Evolutionary conservation across 2,113 vertebrate species (phyloP).

Genomic region (Pangasianodon hypophthalmus): DNA sequence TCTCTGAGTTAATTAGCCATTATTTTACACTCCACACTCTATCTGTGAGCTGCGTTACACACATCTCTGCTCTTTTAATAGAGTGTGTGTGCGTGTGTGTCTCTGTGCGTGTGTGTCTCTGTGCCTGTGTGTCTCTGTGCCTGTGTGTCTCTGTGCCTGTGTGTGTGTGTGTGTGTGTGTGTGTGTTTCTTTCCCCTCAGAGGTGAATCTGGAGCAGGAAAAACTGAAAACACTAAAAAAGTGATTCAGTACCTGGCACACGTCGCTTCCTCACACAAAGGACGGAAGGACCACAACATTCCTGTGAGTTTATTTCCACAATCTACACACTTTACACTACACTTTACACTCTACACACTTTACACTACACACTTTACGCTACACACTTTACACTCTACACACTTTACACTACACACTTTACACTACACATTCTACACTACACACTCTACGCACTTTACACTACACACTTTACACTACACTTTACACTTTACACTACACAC

Average conservation of each 20-base stretch:
- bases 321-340: background rate
- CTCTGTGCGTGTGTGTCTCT: background rate
- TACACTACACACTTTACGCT: too few species aligned
- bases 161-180: conserved; percentile 25
- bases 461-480: too few species aligned
- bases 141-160: conserved; percentile 22
- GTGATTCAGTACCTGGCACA: conserved; percentile 99
- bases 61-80: too few species aligned
- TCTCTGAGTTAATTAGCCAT: background rate
- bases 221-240: conserved; percentile 99
- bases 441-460: too few species aligned
- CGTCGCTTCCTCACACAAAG: conserved; percentile 97
- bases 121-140: conserved; percentile 24
- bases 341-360: too few species aligned
- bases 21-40: too few species aligned
- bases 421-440: too few species aligned
- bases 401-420: too few species aligned
- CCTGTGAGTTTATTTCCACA: conserved; percentile 82
- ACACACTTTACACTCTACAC: too few species aligned
- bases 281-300: conserved; percentile 96
- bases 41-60: background rate
- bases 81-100: conserved; percentile 6
- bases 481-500: too few species aligned
- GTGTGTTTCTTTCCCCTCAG: conserved; percentile 65
- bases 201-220: conserved; percentile 97